Evolutionary conservation across 2,888 invertebrate genomes (phyloP).

Genomic region (Drosophila tanythrix): DNA sequence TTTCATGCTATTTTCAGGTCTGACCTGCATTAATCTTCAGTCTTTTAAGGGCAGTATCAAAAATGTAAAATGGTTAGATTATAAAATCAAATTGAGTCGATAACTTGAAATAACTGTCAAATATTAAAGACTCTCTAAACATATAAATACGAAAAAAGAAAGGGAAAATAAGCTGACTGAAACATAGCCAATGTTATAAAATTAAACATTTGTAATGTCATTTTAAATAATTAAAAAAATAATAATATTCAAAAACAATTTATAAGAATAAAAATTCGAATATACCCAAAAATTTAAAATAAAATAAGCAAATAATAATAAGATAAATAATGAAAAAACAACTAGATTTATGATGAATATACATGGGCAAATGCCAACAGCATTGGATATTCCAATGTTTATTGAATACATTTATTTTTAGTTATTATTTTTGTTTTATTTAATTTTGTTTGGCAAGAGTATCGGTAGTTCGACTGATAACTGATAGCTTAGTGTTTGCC

Average conservation of each 20-base stretch:
- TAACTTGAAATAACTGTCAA: neutral
- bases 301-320: neutral
- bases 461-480: neutral
- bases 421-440: neutral
- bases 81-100: neutral
- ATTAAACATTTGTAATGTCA: neutral
- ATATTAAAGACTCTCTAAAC: neutral
- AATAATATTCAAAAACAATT: neutral
- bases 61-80: neutral
- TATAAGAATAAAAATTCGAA: neutral
- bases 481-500: conserved; percentile 20
- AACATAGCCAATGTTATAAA: neutral
- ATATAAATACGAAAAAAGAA: neutral
- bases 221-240: neutral
- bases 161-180: neutral
- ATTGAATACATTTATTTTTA: neutral
- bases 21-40: neutral
- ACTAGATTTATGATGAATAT: neutral
- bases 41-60: neutral
- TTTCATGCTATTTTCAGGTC: neutral
- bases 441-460: neutral
- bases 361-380: neutral
- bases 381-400: neutral
- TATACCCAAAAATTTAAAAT: neutral
- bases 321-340: neutral